Percentiles rank a stretch among this genome's conserved stretches.
Evolutionary conservation across 2,113 vertebrate species (phyloP).

Genomic region (Psilopogon haemacephalus): DNA sequence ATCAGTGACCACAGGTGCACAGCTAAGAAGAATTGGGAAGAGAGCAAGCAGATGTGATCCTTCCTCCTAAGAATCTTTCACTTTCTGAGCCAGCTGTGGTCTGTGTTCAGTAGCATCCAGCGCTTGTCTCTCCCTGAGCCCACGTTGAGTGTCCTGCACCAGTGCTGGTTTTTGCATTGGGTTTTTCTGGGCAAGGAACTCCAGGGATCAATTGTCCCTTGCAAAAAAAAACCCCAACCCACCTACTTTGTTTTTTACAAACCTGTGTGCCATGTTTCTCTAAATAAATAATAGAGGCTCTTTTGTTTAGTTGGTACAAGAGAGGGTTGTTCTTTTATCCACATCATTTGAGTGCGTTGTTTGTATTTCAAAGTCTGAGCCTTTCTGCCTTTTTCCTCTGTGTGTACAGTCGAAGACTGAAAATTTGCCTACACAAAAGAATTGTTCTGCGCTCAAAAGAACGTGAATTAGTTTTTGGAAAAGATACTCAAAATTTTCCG

Average conservation of each 20-base stretch:
- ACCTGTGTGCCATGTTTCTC: background rate
- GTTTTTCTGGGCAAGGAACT: background rate
- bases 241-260: background rate
- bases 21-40: background rate
- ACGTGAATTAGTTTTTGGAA: conserved; percentile 35
- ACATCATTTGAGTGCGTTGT: background rate
- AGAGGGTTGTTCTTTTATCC: conserved; percentile 29
- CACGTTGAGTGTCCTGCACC: accelerated
- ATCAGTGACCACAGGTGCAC: accelerated
- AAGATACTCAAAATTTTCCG: background rate
- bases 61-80: background rate
- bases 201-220: background rate
- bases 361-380: background rate
- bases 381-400: conserved; percentile 12
- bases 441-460: conserved; percentile 18
- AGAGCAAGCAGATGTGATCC: accelerated
- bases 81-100: background rate
- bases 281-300: background rate
- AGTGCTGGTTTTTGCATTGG: accelerated
- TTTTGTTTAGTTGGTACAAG: conserved; percentile 37
- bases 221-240: background rate
- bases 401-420: background rate
- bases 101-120: background rate
- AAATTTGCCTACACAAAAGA: conserved; percentile 33
- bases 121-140: background rate